phyloP scores from a whole-genome alignment of 37 sponge, comb jelly and placozoan species.

The Agelas oroides region DNA sequence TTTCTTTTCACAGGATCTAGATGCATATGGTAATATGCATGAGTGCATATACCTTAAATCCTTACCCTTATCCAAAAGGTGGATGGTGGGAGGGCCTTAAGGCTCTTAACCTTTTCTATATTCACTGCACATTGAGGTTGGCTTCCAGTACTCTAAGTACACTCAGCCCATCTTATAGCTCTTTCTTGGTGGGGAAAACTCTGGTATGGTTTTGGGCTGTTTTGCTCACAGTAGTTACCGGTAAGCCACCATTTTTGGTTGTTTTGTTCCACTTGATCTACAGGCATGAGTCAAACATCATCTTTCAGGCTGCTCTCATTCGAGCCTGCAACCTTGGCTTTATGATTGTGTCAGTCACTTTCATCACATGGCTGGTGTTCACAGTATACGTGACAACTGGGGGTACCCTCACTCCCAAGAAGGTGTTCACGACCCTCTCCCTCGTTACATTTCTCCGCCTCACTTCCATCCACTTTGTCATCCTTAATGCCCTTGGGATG shows the following conservation, averaged over 20 bases:
- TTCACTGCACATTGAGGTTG: too few species aligned
- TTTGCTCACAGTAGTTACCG: too few species aligned
- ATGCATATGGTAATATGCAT: background rate
- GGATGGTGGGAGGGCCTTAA: too few species aligned
- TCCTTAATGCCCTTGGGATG: slow-evolving; percentile 28
- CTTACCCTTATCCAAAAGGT: too few species aligned
- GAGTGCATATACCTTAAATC: too few species aligned
- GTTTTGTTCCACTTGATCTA: background rate
- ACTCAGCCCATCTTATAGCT: too few species aligned
- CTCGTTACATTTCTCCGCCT: slow-evolving; percentile 42
- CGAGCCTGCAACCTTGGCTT: slow-evolving; percentile 48
- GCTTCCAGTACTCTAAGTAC: too few species aligned
- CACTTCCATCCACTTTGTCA: slow-evolving; percentile 43
- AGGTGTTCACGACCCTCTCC: slow-evolving; percentile 68
- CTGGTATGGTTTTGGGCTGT: too few species aligned
- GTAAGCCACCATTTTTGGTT: too few species aligned
- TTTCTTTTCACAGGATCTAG: background rate
- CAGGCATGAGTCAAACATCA: slow-evolving; percentile 49
- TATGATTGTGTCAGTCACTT: slow-evolving; percentile 26
- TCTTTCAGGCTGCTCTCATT: slow-evolving; percentile 35
- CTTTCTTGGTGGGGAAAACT: too few species aligned
- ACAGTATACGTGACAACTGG: slow-evolving; percentile 38
- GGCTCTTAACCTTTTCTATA: too few species aligned
- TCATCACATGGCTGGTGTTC: slow-evolving; percentile 61
- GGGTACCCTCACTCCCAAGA: slow-evolving; percentile 49